Conservation (phyloP, 1,140 invertebrate genomes). For the Camponotus pennsylvanicus region DNA sequence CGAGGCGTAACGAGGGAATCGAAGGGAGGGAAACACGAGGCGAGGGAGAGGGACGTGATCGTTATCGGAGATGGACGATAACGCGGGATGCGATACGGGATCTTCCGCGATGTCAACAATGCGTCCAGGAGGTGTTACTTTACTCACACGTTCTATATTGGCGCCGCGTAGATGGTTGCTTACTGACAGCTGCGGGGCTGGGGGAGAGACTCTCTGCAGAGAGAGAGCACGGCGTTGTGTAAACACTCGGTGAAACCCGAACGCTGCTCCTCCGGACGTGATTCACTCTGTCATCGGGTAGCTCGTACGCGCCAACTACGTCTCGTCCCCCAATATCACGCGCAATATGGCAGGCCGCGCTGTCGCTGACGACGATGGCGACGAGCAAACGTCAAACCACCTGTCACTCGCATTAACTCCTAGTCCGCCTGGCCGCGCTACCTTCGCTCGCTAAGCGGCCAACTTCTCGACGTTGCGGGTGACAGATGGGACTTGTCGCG, state of each 20-base stretch:
- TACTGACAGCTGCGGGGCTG: not conserved
- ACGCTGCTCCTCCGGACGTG: constrained; percentile 6
- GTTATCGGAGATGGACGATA: constrained; percentile 9
- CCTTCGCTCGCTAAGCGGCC: not conserved
- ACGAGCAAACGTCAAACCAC: constrained; percentile 82
- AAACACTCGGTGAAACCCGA: not conserved
- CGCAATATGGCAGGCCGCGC: constrained; percentile 82
- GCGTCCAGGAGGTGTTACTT: not conserved
- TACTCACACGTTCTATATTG: constrained; percentile 61
- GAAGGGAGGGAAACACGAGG: not conserved
- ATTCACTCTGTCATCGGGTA: constrained; percentile 64
- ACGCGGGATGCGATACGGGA: not conserved
- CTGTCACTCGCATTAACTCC: constrained; percentile 75
- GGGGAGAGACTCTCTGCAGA: too few relatives aligned
- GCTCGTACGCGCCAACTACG: constrained; percentile 52
- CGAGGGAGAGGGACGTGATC: constrained; percentile 4
- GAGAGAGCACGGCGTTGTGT: too few relatives aligned
- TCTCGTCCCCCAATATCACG: constrained; percentile 68
- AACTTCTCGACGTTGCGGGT: not conserved
- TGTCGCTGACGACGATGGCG: constrained; percentile 77
- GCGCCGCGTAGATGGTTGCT: not conserved
- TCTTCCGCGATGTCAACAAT: constrained; percentile 67
- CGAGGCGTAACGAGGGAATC: not conserved
- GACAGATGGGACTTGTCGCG: not conserved
- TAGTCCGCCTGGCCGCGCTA: not conserved